Evolutionary conservation across 2,888 invertebrate genomes (phyloP).

Genomic region (Pomacea canaliculata): DNA sequence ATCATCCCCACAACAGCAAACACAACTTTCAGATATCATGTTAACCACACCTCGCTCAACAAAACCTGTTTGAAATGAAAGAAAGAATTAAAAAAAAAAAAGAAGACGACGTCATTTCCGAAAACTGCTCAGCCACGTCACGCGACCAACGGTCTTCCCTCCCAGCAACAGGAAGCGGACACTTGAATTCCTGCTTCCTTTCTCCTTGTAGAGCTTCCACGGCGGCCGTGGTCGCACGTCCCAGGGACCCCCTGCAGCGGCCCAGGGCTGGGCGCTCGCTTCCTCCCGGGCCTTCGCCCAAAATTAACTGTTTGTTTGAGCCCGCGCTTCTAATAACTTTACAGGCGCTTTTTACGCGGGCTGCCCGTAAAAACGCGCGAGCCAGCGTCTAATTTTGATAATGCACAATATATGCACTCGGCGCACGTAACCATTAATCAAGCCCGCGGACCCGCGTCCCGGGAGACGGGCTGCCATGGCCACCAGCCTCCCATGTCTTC

Average conservation of each 20-base stretch:
- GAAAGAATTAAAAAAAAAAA: too few species aligned
- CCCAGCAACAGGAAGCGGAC: too few species aligned
- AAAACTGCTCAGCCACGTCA: too few species aligned
- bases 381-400: conserved; percentile 23
- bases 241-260: conserved; percentile 9
- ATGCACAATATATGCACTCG: conserved; percentile 30
- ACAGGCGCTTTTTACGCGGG: conserved; percentile 16
- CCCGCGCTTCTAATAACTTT: conserved; percentile 29
- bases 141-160: too few species aligned
- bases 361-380: background rate
- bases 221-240: background rate
- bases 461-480: conserved; percentile 8
- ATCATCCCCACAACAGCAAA: too few species aligned
- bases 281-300: conserved; percentile 8
- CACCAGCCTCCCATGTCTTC: too few species aligned
- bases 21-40: too few species aligned
- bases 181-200: too few species aligned
- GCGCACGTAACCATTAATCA: conserved; percentile 30
- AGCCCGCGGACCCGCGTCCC: conserved; percentile 15
- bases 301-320: conserved; percentile 31
- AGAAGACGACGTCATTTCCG: too few species aligned
- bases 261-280: background rate
- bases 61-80: too few species aligned
- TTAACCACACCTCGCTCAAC: too few species aligned
- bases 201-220: too few species aligned